Base-by-base conservation (phyloP, 2,797 vertebrate species). In the Acanthurus tractus region DNA sequence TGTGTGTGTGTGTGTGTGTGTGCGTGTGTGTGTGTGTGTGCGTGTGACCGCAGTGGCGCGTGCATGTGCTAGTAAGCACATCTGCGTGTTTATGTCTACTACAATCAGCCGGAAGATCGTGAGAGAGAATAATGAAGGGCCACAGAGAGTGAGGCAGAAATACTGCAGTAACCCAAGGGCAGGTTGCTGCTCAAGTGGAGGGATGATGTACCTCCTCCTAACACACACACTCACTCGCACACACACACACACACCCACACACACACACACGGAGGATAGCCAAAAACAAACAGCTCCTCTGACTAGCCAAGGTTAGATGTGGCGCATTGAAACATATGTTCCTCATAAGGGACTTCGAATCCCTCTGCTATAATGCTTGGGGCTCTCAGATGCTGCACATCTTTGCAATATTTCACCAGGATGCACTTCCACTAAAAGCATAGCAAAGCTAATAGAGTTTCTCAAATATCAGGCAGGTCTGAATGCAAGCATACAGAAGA, bases 121-220 rank as follows among this genome's bases (percentile, higher is more conserved):
- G 59, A 49, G 66, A 68, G 49, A 70, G 63, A 55, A 66, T 67
- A 62, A 77, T 53, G 64, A 66, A 86, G 48, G 70, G 18, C 38
- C 45, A 70, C 6, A 38, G 70, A 81, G 58, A 71, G 73, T 44
- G 64, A 58, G 59, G 71, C 59, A 74, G 52, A 67, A 74, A 78
- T 67, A 86, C 78, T 81, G 78, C 79, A 86, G 77, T 79, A 81
- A 86, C 77, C 76, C 67, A 59, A 83, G 70, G 70, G 71, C 67
- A 86, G 69, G 53, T 18, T 50, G 70, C 74, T 82, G 71, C 76
- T 62, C 53, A 79, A 85, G 75, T 82, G 65, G 71, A 88, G 76
- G 23, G 74, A 77, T 80, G 63, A 42, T 79, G 72, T 67, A 78
- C 38, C 48, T 56, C 29, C 48, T 72, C 55, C 59, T 22, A 53